Percentiles rank a stretch among this genome's conserved stretches.
Evolutionary conservation across 1,140 invertebrate species (phyloP).

Genomic region (Platorchestia sp.): DNA sequence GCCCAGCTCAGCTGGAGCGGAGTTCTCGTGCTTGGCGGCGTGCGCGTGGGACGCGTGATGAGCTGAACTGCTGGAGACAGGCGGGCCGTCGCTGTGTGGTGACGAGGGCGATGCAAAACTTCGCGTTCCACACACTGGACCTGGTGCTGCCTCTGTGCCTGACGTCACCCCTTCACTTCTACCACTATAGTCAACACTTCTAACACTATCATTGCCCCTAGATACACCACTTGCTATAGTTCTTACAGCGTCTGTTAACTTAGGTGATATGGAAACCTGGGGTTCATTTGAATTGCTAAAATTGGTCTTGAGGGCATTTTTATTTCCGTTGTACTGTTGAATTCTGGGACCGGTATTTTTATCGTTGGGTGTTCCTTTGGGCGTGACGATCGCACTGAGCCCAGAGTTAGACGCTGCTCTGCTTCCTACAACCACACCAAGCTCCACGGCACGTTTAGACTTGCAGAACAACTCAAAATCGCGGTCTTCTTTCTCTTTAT

Average conservation of each 20-base stretch:
- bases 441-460: slow-evolving; percentile 30
- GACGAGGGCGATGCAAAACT: not conserved
- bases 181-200: not conserved
- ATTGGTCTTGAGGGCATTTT: not conserved
- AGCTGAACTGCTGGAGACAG: not conserved
- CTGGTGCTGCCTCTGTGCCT: not conserved
- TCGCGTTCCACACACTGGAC: too few relatives aligned
- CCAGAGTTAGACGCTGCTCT: not conserved
- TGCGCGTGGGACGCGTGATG: not conserved
- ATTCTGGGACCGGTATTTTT: not conserved
- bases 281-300: not conserved
- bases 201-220: slow-evolving; percentile 32
- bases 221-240: slow-evolving; percentile 19
- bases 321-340: not conserved
- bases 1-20: not conserved
- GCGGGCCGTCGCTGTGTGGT: not conserved
- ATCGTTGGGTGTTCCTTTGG: not conserved
- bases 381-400: not conserved
- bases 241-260: not conserved
- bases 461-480: slow-evolving; percentile 20
- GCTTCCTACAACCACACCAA: slow-evolving; percentile 18
- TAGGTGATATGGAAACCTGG: not conserved
- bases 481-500: slow-evolving; percentile 39
- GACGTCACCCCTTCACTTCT: not conserved
- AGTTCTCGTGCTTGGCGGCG: not conserved